Conservation (phyloP, 37 sponge, comb jelly and placozoan species). For the Halichondria panicea region DNA sequence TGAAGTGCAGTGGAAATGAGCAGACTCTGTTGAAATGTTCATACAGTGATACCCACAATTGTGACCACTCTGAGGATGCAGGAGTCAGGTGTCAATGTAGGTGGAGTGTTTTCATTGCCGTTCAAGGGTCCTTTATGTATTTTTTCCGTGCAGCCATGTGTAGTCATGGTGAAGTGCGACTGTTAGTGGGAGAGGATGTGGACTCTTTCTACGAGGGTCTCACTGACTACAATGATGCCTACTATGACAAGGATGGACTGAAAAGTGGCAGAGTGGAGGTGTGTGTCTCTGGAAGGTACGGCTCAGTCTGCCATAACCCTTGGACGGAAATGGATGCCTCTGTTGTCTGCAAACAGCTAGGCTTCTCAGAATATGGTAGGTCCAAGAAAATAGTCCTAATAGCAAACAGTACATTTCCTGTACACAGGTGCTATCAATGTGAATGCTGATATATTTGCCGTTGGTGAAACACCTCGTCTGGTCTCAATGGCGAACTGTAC, state of each 20-base stretch:
- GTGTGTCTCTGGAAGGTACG: conserved; percentile 40
- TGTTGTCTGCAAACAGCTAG: conserved; percentile 45
- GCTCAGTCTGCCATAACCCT: conserved; percentile 29
- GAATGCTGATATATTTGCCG: too few relatives aligned
- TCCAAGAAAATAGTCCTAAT: not conserved
- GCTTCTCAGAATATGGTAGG: conserved; percentile 45
- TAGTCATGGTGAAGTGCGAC: conserved; percentile 12
- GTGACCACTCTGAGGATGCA: conserved; percentile 31
- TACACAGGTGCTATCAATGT: too few relatives aligned
- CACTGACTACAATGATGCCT: conserved; percentile 16
- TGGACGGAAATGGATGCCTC: conserved; percentile 48
- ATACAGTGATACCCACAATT: not conserved
- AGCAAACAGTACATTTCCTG: not conserved
- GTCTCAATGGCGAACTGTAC: too few relatives aligned
- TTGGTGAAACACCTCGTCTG: too few relatives aligned
- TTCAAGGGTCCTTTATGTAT: too few relatives aligned
- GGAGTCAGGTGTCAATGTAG: conserved; percentile 35
- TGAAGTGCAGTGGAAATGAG: conserved; percentile 12
- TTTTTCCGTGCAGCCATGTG: conserved; percentile 33
- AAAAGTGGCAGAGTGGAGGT: conserved; percentile 43
- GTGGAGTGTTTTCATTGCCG: too few relatives aligned
- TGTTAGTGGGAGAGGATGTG: conserved; percentile 10
- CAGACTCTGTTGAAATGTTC: not conserved
- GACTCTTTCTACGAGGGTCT: conserved; percentile 12
- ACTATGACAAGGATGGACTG: conserved; percentile 39